Percentiles rank a stretch among this genome's conserved stretches.
These are phyloP conservation scores for Geococcyx californianus DNA, from an alignment of 2,113 vertebrate species.

Conservation along the genomic window DNA sequence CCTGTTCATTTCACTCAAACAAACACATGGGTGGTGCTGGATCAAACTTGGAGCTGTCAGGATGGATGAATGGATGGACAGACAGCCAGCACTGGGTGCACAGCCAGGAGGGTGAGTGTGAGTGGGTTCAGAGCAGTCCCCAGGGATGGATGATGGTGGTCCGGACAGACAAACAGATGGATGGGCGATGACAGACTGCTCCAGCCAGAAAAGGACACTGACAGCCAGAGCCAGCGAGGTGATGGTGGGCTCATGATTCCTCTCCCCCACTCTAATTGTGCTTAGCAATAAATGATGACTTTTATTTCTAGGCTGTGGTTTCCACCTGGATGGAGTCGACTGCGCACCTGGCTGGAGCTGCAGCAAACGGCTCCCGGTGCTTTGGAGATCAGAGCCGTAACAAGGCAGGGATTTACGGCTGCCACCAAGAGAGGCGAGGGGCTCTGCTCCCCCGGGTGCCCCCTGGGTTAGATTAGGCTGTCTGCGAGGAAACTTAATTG, in stretches of 20 bases:
- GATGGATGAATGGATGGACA: fast-evolving
- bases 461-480: background rate
- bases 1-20: too few species aligned
- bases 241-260: background rate
- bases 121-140: background rate
- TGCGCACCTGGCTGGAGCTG: background rate
- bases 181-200: fast-evolving
- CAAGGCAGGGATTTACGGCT: background rate
- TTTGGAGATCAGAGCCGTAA: background rate
- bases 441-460: background rate
- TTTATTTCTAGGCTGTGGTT: background rate
- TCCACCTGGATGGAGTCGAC: background rate
- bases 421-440: background rate
- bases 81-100: background rate
- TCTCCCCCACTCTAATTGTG: background rate
- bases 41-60: too few species aligned
- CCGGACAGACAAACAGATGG: background rate
- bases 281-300: too few species aligned
- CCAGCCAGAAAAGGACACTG: background rate
- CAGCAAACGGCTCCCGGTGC: fast-evolving
- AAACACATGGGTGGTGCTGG: too few species aligned
- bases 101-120: background rate
- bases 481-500: background rate
- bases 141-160: background rate
- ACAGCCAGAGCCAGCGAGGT: background rate